Conservation (phyloP, 2,888 invertebrate genomes). For the Ornithoptera priamus region DNA sequence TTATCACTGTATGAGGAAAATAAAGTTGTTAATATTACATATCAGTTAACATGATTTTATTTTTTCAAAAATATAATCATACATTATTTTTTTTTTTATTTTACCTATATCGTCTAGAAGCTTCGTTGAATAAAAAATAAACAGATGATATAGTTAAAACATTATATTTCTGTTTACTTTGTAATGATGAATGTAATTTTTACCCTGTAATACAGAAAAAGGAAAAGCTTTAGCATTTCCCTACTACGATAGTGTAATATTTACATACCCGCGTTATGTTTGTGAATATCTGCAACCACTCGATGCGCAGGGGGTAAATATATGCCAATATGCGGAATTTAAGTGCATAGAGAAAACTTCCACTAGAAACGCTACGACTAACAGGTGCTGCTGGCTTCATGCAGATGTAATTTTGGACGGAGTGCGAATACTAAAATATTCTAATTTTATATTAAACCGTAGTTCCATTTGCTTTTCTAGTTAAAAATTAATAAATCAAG, state of each 20-base stretch:
- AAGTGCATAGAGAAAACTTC: conserved; percentile 18
- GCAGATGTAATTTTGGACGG: conserved; percentile 17
- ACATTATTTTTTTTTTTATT: no score
- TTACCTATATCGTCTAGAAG: no score
- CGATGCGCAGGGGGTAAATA: conserved; percentile 10
- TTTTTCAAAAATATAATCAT: no score
- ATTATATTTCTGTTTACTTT: no score
- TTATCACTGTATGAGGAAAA: no score
- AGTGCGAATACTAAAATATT: conserved; percentile 2
- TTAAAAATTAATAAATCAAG: not conserved
- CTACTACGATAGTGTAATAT: not conserved
- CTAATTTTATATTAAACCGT: not conserved
- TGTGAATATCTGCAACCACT: not conserved
- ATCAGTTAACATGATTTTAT: no score
- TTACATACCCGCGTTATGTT: not conserved
- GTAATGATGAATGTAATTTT: no score
- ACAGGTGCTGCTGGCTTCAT: conserved; percentile 21
- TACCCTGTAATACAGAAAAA: no score
- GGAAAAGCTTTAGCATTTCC: no score
- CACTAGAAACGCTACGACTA: conserved; percentile 7
- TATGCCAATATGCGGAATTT: conserved; percentile 10
- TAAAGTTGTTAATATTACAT: no score
- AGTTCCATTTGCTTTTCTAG: not conserved
- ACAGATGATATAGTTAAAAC: no score
- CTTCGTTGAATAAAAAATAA: no score